phyloP scores from a whole-genome alignment of 2,797 vertebrate genomes.

The Neopelma chrysocephalum region DNA sequence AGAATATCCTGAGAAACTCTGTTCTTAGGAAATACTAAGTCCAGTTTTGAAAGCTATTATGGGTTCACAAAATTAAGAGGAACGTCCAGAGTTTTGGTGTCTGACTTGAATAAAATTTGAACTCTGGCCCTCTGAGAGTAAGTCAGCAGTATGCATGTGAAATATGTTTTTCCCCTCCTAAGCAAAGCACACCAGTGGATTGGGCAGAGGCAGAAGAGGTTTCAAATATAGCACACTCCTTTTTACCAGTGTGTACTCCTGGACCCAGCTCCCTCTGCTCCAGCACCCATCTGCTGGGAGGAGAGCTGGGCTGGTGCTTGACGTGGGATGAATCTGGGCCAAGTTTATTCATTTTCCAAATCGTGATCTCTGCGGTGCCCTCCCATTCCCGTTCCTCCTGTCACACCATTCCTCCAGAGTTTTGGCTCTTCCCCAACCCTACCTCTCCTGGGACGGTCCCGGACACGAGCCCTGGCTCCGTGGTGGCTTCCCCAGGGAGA shows the following conservation, averaged over 20 bases:
- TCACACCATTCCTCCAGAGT: not conserved
- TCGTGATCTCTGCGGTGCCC: not conserved
- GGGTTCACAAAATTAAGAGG: not conserved
- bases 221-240: not conserved
- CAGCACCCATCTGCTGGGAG: not conserved
- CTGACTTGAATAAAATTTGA: slow-evolving; percentile 8
- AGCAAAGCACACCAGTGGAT: not conserved
- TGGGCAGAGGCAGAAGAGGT: not conserved
- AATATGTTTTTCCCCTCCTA: not conserved
- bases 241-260: not conserved
- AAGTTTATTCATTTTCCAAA: not conserved
- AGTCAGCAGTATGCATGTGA: not conserved
- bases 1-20: slow-evolving; percentile 27
- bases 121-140: not conserved
- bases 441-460: not conserved
- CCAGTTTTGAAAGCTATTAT: slow-evolving; percentile 6
- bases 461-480: not conserved
- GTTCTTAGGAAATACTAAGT: not conserved
- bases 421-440: not conserved
- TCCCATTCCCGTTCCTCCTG: not conserved
- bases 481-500: not conserved
- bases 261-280: not conserved
- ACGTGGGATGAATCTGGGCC: not conserved
- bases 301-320: not conserved
- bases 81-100: not conserved